A percentile compares a stretch with the other conserved stretches of the same genome.
Evolutionary conservation across 2,113 vertebrate species (phyloP).

Genomic region (Dromiciops gliroides): DNA sequence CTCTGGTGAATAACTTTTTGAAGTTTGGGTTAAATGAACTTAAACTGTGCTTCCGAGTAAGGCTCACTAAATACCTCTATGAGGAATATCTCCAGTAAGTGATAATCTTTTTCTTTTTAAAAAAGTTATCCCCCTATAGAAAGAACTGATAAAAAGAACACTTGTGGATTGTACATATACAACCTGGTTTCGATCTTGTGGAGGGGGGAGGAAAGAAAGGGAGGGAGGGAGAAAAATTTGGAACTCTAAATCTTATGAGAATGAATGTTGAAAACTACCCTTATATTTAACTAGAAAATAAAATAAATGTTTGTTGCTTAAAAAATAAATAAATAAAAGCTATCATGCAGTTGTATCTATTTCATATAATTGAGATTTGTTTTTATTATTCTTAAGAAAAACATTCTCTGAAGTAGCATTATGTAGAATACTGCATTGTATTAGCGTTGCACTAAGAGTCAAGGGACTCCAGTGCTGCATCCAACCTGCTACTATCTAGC

Average conservation of each 20-base stretch:
- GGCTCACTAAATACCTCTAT: conserved; percentile 95
- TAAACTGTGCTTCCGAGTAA: conserved; percentile 94
- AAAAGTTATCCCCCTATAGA: too few species aligned
- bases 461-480: background rate
- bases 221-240: too few species aligned
- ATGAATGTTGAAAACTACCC: too few species aligned
- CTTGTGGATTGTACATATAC: too few species aligned
- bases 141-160: too few species aligned
- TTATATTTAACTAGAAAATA: too few species aligned
- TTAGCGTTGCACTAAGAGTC: background rate
- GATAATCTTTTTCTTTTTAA: conserved; percentile 63
- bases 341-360: conserved; percentile 1
- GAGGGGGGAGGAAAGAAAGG: too few species aligned
- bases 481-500: background rate
- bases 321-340: too few species aligned
- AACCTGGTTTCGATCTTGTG: too few species aligned
- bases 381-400: conserved; percentile 37
- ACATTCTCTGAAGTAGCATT: background rate
- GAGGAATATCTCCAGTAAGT: conserved; percentile 98
- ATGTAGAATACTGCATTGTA: background rate
- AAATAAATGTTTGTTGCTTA: too few species aligned
- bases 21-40: conserved; percentile 96
- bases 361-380: background rate
- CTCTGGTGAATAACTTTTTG: conserved; percentile 97
- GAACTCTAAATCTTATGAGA: too few species aligned